A percentile compares a stretch with the other conserved stretches of the same genome.
Evolutionary conservation across 2,797 vertebrate genomes (phyloP).

Genomic region (Lemur catta): DNA sequence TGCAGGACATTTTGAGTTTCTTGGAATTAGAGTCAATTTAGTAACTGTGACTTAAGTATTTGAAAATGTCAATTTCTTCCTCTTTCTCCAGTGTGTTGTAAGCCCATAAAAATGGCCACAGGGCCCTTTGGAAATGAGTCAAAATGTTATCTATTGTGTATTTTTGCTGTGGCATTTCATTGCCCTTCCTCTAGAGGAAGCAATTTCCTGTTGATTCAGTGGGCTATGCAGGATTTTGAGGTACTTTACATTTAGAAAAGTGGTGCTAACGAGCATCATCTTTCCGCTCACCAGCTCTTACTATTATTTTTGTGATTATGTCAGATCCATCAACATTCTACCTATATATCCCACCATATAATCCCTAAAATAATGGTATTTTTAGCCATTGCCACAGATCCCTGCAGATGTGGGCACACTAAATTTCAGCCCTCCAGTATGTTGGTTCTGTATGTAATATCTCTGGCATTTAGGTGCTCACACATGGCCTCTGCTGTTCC

Average conservation of each 20-base stretch:
- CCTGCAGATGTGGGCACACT: not conserved
- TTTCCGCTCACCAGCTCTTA: not conserved
- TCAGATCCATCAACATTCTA: not conserved
- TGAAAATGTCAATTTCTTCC: not conserved
- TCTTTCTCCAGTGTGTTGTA: not conserved
- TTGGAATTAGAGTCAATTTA: not conserved
- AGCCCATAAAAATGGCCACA: not conserved
- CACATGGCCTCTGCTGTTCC: not conserved
- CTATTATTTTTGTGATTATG: not conserved
- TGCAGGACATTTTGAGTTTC: not conserved
- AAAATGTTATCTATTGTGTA: not conserved
- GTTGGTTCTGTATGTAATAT: not conserved
- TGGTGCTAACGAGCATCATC: not conserved
- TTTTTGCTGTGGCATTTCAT: not conserved
- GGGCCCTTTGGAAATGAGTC: not conserved
- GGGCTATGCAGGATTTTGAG: not conserved
- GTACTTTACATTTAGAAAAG: not conserved
- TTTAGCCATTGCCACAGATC: not conserved
- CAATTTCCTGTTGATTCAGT: fast-evolving
- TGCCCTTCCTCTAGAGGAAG: not conserved
- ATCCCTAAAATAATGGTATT: not conserved
- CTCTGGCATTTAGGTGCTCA: not conserved
- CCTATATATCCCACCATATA: not conserved
- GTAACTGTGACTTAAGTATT: not conserved
- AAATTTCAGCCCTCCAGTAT: not conserved